These are phyloP conservation scores for Stichopus chloronotus DNA, from an alignment of 35 echinoderm and acorn worm species.

Conservation along the genomic window DNA sequence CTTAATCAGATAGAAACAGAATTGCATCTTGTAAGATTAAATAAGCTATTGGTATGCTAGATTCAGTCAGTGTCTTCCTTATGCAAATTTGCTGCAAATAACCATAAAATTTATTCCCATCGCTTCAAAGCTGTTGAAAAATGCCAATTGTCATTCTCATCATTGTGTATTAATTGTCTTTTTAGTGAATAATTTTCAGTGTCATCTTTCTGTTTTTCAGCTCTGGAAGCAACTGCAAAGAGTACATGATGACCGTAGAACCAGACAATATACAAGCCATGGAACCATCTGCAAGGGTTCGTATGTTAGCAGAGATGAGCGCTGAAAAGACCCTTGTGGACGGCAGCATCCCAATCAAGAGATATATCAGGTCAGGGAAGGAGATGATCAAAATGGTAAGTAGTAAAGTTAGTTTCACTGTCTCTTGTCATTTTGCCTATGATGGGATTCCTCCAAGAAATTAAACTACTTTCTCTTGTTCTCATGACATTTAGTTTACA, in stretches of 20 bases:
- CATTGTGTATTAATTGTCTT: too few species aligned
- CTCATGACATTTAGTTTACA: background rate
- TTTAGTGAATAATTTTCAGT: too few species aligned
- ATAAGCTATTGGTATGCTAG: too few species aligned
- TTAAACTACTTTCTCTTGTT: background rate
- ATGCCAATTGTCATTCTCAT: too few species aligned
- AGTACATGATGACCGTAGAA: background rate
- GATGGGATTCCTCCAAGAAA: background rate
- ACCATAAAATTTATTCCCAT: too few species aligned
- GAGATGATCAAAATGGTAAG: conserved; percentile 98
- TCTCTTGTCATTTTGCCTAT: background rate
- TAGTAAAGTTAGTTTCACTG: background rate
- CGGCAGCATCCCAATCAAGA: conserved; percentile 67
- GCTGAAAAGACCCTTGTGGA: conserved; percentile 76
- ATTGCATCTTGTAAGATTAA: too few species aligned
- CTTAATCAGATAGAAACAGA: too few species aligned
- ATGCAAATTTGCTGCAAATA: too few species aligned
- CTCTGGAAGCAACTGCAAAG: too few species aligned
- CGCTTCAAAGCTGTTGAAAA: too few species aligned
- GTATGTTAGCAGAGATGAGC: conserved; percentile 60
- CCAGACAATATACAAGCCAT: background rate
- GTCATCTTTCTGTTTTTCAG: too few species aligned
- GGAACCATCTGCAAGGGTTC: conserved; percentile 73
- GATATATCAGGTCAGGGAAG: conserved; percentile 91
- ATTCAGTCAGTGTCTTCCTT: too few species aligned